These are phyloP conservation scores for Chelonoidis abingdonii DNA, from an alignment of 2,113 vertebrate species.

Conservation along the genomic window DNA sequence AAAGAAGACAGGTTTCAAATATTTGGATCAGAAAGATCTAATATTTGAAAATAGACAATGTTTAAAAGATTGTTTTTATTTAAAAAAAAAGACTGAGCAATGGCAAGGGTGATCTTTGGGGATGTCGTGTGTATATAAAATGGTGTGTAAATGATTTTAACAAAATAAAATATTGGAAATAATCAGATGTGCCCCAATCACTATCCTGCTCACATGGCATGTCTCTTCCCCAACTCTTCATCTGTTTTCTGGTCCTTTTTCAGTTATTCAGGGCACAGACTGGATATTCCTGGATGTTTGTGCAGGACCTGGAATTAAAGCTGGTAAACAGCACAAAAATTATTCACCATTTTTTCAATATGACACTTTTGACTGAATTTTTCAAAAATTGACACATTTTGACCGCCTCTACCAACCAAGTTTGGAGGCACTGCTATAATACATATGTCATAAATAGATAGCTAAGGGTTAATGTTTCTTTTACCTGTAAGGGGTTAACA, in stretches of 20 bases:
- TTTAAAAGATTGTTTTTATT: background rate
- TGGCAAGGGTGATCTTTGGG: background rate
- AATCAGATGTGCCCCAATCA: background rate
- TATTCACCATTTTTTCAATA: no score
- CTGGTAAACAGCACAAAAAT: no score
- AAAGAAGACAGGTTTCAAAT: background rate
- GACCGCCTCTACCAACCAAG: no score
- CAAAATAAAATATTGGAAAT: background rate
- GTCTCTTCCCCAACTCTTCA: background rate
- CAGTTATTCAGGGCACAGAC: background rate
- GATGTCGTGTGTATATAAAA: background rate
- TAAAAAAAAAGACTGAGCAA: background rate
- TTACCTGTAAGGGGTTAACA: no score
- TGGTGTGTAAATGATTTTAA: no score
- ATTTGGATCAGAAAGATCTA: background rate
- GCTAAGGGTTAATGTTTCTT: no score
- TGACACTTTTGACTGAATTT: no score
- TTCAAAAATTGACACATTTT: no score
- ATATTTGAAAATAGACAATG: background rate
- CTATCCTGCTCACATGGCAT: background rate
- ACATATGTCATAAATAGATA: no score
- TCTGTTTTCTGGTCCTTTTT: background rate
- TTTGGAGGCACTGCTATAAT: no score
- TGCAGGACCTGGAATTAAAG: no score
- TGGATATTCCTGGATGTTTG: no score